phyloP scores from a whole-genome alignment of 2,797 vertebrate genomes.

The Ibycter americanus region DNA sequence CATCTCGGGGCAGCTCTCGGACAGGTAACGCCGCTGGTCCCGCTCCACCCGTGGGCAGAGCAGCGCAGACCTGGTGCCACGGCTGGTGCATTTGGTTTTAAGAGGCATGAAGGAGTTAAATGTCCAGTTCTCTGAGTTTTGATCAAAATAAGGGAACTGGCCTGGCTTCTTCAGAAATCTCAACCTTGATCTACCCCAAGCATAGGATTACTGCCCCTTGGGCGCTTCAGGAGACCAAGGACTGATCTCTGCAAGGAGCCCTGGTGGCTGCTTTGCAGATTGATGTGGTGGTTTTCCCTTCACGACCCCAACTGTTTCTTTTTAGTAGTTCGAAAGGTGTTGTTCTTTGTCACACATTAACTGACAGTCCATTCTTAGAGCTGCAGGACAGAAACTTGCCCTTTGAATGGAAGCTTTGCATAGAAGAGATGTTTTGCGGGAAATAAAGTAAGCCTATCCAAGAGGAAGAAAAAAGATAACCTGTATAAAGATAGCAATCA shows the following conservation, averaged over 20 bases:
- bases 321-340: not conserved
- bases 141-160: not conserved
- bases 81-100: fast-evolving
- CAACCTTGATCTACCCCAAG: not conserved
- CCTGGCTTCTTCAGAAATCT: not conserved
- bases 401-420: not conserved
- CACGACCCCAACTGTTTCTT: not conserved
- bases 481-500: not conserved
- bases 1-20: constrained; percentile 89
- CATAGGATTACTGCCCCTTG: not conserved
- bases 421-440: not conserved
- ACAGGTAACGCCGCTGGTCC: constrained; percentile 80
- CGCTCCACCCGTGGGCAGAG: fast-evolving
- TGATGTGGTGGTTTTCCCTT: not conserved
- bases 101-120: not conserved
- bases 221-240: not conserved
- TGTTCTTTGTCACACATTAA: not conserved
- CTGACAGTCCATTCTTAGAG: not conserved
- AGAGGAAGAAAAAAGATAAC: not conserved
- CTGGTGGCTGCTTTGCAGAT: not conserved
- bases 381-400: not conserved
- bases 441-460: not conserved
- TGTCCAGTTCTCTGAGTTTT: not conserved
- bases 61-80: not conserved
- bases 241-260: not conserved